These are phyloP conservation scores for Metopolophium dirhodum DNA, from an alignment of 1,140 invertebrate species.

Conservation along the genomic window DNA sequence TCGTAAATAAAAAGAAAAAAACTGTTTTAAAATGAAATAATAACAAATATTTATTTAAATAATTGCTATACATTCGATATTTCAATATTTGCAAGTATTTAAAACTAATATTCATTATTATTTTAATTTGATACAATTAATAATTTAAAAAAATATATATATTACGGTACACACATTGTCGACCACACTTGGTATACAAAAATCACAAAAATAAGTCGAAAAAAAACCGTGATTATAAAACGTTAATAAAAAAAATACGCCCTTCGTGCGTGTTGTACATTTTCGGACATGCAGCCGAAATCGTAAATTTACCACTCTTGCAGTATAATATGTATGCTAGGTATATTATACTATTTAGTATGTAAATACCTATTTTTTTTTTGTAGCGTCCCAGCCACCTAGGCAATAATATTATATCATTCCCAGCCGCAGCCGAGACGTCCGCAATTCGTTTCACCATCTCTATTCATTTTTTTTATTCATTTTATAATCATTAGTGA, in stretches of 20 bases:
- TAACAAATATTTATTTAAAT: neutral
- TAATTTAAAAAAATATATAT: too few species aligned
- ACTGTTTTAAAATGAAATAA: too few species aligned
- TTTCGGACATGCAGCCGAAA: neutral
- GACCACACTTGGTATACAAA: too few species aligned
- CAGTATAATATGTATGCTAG: neutral
- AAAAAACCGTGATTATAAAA: neutral
- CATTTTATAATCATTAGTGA: neutral
- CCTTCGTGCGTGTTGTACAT: neutral
- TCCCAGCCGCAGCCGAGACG: neutral
- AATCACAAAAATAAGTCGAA: neutral
- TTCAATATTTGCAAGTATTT: neutral
- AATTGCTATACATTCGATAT: neutral
- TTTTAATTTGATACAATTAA: too few species aligned
- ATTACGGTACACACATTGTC: too few species aligned
- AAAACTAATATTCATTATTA: too few species aligned
- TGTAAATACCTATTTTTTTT: neutral
- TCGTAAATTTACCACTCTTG: neutral
- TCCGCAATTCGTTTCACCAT: neutral
- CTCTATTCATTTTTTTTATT: neutral
- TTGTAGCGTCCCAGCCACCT: too few species aligned
- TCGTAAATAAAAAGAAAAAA: too few species aligned
- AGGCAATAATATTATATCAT: neutral
- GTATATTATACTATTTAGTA: neutral
- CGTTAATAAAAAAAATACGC: neutral